These are phyloP conservation scores for Neolamprologus variostigma DNA, from an alignment of 2,113 vertebrate genomes.

Conservation along the genomic window DNA sequence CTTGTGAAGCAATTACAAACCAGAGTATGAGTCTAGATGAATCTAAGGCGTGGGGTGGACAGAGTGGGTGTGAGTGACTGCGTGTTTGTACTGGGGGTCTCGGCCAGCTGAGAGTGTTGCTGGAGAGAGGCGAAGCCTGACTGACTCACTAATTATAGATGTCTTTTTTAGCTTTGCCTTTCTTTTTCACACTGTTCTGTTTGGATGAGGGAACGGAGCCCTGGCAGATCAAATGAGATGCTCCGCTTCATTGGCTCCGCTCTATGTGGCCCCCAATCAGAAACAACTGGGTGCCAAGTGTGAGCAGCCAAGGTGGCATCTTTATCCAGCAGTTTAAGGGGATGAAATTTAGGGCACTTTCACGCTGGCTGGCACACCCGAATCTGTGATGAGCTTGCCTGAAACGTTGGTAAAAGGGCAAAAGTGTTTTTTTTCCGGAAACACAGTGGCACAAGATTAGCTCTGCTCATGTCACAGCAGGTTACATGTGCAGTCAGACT, in stretches of 20 bases:
- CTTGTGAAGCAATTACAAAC: constrained; percentile 63
- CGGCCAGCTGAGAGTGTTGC: not conserved
- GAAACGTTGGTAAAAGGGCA: not conserved
- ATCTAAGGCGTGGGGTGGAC: not conserved
- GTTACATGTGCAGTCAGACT: not conserved
- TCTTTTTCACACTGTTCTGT: constrained; percentile 20
- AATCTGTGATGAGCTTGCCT: not conserved
- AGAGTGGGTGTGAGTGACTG: not conserved
- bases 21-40: constrained; percentile 22
- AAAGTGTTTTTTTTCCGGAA: not conserved
- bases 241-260: constrained; percentile 26
- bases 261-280: constrained; percentile 15
- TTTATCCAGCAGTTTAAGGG: constrained; percentile 35
- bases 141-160: constrained; percentile 46
- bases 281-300: constrained; percentile 26
- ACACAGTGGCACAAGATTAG: not conserved
- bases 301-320: constrained; percentile 31
- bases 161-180: constrained; percentile 28
- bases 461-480: not conserved
- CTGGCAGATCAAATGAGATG: constrained; percentile 40
- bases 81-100: not conserved
- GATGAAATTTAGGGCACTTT: constrained; percentile 5
- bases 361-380: not conserved
- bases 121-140: constrained; percentile 14
- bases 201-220: constrained; percentile 22